Base-by-base conservation (phyloP, 2,888 invertebrate species). In the Stenichneumon culpator region DNA sequence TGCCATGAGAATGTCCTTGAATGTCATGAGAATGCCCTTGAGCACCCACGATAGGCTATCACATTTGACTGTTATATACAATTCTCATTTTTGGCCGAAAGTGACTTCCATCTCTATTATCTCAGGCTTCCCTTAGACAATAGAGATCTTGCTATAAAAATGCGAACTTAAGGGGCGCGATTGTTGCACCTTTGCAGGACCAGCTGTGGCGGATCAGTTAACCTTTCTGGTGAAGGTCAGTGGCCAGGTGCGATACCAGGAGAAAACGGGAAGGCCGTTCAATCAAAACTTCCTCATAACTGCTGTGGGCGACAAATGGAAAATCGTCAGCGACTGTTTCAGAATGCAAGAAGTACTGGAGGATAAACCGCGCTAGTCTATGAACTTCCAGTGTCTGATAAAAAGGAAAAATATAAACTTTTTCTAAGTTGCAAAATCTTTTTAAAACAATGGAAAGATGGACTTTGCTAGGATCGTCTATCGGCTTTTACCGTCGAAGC, bases 221-320 rank as follows among this genome's bases (percentile, higher is more conserved):
- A 97, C 98, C 0, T 97, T 98, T 89, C 94, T 98, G 28, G 97
- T 99, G 73, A 97, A 97, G 94, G 96, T 97, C 4, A 97, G 97
- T 87, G 99, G 99, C 0, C 96, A 96, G 82, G 97, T 98, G 0
- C 97, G 96, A 88, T 98, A 97, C 90, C 95, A 96, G 81, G 95
- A 95, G 36, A 95, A 96, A 90, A 88, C 94, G 0, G 91, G 95
- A 22, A 96, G 97, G 90, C 95, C 96, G 0, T 98, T 98, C 90
- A 97, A 97, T 91, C 98, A 99, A 94, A 97, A 97, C 52, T 98
- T 99, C 92, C 95, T 98, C 36, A 96, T 99, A 75, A 98, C 98
- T 0, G 97, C 98, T 5, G 96, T 97, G 86, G 97, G 96, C 19
- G 97, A 98, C 88, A 98, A 98, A 92, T 99, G 98, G 98, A 98